Evolutionary conservation across 2,113 vertebrate genomes (phyloP), one percentile per base, ranked within the genome.

Genomic region (Phylloscopus trochiloides): DNA sequence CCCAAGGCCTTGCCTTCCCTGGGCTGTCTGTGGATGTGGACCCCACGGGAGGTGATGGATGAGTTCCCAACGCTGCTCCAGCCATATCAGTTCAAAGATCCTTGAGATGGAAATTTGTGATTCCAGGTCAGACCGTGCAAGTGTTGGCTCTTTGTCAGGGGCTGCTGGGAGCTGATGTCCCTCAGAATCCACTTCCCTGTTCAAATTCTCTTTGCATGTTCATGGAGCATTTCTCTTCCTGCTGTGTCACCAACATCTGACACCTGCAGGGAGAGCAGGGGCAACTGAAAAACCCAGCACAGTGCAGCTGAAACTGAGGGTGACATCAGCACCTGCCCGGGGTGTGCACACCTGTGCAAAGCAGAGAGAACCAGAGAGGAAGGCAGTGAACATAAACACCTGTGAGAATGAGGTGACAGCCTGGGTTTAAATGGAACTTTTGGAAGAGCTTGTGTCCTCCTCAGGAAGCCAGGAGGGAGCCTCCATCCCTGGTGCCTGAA

Each of bases 261-360:
- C 17, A 12, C 43, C 17, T 18, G 36, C 6, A 24, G 48, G 75
- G 47, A 62, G 26, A 61, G 38, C 31, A 14, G 40, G 40, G 40
- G 13, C 40, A 40, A 10, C 63, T 24, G 72, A 25, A 21, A 34
- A 45, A 55, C 17, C 7, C 51, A 87, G 45, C 50, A 5, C 0
- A 9, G 12, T 2, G 40, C 32, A 34, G 25, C n/a, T 34, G 16
- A 73, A 68, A 36, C 28, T 0, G 7, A 16, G 62, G 25, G 20
- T 7, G 40, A 1, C 34, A 3, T 17, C 1, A 14, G 43, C 24
- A 3, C 18, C 62, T 38, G 38, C 74, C 19, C 0, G 0, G 17
- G 17, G 31, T 29, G 57, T 25, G 32, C 52, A 22, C 3, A 0
- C 0, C 0, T 28, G 57, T 32, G 43, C 43, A 47, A 25, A 29